Percentiles rank a stretch among this genome's conserved stretches.
These are phyloP conservation scores for Myxocyprinus asiaticus DNA, from an alignment of 2,113 vertebrate species.

Conservation along the genomic window DNA sequence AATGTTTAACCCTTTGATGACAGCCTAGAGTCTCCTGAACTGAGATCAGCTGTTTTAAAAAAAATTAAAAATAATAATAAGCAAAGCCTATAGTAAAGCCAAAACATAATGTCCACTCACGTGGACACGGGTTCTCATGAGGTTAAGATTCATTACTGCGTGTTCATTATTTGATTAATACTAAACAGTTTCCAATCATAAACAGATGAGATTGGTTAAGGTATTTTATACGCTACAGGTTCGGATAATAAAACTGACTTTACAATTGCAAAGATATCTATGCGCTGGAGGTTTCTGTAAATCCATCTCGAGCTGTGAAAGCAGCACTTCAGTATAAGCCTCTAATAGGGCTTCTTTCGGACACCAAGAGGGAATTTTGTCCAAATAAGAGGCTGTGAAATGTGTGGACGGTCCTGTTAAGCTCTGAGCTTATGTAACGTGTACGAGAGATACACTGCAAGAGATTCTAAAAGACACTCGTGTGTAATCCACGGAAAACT, in stretches of 20 bases:
- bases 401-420: neutral
- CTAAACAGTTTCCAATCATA: neutral
- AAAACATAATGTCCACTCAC: too few relatives aligned
- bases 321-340: neutral
- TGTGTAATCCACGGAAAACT: constrained; percentile 18
- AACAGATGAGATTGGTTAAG: neutral
- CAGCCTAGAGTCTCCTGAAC: too few relatives aligned
- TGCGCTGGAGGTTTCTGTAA: neutral
- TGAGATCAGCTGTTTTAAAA: too few relatives aligned
- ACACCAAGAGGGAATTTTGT: neutral
- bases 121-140: too few relatives aligned
- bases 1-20: too few relatives aligned
- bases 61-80: too few relatives aligned
- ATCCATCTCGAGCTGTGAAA: constrained; percentile 23
- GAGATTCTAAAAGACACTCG: constrained; percentile 1
- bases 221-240: neutral
- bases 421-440: constrained; percentile 1
- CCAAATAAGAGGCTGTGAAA: constrained; percentile 12
- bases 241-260: neutral
- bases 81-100: too few relatives aligned
- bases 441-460: neutral
- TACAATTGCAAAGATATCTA: constrained; percentile 18
- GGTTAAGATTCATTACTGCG: too few relatives aligned
- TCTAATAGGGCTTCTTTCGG: neutral
- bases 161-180: too few relatives aligned